A percentile compares a stretch with the other conserved stretches of the same genome.
phyloP scores from a whole-genome alignment of 2,113 vertebrate species.

The Neotoma lepida region DNA sequence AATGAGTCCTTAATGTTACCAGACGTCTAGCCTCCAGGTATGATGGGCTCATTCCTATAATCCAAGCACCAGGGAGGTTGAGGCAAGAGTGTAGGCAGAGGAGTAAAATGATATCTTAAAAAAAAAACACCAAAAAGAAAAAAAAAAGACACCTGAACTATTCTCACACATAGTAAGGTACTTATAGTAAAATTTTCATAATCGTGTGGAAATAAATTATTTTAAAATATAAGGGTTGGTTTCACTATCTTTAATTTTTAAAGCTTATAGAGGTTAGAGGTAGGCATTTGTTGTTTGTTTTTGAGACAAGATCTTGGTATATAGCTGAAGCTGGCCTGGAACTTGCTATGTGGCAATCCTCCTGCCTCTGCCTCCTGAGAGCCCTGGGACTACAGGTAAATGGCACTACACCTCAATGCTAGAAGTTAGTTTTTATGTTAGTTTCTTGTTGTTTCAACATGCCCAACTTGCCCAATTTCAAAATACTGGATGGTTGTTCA shows the following conservation, averaged over 20 bases:
- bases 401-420: not conserved
- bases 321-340: not conserved
- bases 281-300: not conserved
- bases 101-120: not conserved
- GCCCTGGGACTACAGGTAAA: not conserved
- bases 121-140: not conserved
- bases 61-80: not conserved
- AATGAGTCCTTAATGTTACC: slow-evolving; percentile 23
- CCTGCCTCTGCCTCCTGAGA: not conserved
- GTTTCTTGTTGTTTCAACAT: slow-evolving; percentile 49
- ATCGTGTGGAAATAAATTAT: slow-evolving; percentile 36
- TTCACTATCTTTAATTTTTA: slow-evolving; percentile 32
- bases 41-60: not conserved
- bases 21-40: not conserved
- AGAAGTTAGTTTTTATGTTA: slow-evolving; percentile 39
- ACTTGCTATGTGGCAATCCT: not conserved
- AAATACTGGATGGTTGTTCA: slow-evolving; percentile 3
- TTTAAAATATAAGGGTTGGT: slow-evolving; percentile 32
- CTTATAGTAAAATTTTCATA: not conserved
- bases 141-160: not conserved
- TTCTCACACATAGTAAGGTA: not conserved
- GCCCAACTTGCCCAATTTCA: slow-evolving; percentile 26
- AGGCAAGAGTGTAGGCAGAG: not conserved
- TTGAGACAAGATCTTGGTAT: not conserved
- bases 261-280: not conserved